A percentile compares a stretch with the other conserved stretches of the same genome.
phyloP scores from a whole-genome alignment of 2,797 vertebrate species.

The Syncerus caffer region DNA sequence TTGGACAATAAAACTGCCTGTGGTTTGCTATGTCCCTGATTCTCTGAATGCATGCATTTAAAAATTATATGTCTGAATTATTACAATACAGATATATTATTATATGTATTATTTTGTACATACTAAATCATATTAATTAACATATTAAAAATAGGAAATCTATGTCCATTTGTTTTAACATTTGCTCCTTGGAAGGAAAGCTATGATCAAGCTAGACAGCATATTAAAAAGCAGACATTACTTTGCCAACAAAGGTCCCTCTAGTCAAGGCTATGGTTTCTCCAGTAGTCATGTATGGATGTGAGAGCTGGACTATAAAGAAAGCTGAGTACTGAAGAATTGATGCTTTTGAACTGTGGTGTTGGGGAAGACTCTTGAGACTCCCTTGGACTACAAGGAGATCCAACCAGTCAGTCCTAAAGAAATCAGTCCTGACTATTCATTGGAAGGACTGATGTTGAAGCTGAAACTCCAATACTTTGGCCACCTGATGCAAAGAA shows the following conservation, averaged over 20 bases:
- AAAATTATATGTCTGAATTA: neutral
- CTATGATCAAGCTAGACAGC: neutral
- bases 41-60: neutral
- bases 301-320: neutral
- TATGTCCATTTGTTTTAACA: neutral
- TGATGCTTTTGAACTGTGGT: neutral
- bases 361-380: neutral
- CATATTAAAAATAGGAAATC: neutral
- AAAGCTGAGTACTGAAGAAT: neutral
- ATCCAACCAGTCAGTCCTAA: neutral
- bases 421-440: neutral
- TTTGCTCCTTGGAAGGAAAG: neutral
- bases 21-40: neutral
- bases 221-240: neutral
- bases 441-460: neutral
- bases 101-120: neutral
- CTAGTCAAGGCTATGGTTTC: neutral
- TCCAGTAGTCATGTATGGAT: neutral
- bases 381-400: neutral
- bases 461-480: neutral
- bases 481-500: neutral
- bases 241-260: neutral
- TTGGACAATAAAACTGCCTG: neutral
- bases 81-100: neutral
- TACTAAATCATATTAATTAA: slow-evolving; percentile 5